Evolutionary conservation across 2,113 vertebrate genomes (phyloP).

Genomic region (Eolophus roseicapilla): DNA sequence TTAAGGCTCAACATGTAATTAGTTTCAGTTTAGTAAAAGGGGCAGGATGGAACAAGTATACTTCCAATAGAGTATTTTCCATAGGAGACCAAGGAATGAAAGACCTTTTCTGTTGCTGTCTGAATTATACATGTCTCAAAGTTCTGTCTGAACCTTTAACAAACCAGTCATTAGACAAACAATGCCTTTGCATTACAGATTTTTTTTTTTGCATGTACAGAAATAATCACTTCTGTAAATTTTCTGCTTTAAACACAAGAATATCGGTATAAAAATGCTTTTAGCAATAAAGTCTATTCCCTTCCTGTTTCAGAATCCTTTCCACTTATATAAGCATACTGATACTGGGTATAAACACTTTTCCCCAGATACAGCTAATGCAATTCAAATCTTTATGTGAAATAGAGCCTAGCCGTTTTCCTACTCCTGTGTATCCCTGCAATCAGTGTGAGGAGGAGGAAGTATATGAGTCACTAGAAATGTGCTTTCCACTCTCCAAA

Average conservation of each 20-base stretch:
- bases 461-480: not conserved
- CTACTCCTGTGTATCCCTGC: not conserved
- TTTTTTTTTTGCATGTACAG: not conserved
- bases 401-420: not conserved
- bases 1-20: slow-evolving; percentile 49
- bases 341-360: not conserved
- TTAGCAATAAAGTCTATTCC: not conserved
- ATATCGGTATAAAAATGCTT: not conserved
- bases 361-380: not conserved
- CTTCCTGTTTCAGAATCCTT: not conserved
- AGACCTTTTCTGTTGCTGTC: not conserved
- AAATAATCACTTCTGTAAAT: not conserved
- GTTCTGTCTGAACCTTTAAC: not conserved
- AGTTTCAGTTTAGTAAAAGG: slow-evolving; percentile 20
- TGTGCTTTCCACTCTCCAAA: not conserved
- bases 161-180: not conserved
- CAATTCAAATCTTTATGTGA: not conserved
- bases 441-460: not conserved
- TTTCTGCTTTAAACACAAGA: not conserved
- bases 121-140: not conserved
- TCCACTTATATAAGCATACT: not conserved
- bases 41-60: not conserved
- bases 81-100: not conserved
- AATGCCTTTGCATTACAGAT: not conserved
- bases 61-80: not conserved